Evolutionary conservation across 2,888 invertebrate genomes (phyloP).

Genomic region (Bellardia bayeri): DNA sequence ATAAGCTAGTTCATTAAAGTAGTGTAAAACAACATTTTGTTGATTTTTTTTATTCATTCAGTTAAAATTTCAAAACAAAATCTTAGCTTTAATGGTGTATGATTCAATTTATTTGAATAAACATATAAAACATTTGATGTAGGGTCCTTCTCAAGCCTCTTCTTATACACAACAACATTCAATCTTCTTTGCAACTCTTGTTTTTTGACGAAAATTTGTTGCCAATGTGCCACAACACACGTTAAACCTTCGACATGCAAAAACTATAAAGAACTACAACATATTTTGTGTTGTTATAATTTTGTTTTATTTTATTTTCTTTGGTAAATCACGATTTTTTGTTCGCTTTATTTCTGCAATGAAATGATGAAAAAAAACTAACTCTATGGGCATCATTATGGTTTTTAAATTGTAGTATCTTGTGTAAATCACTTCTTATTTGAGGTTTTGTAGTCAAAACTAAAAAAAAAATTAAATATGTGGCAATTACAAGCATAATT

Average conservation of each 20-base stretch:
- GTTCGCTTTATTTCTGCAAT: constrained; percentile 46
- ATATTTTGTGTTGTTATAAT: constrained; percentile 55
- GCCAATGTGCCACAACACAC: constrained; percentile 63
- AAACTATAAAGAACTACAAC: constrained; percentile 29
- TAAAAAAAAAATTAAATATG: constrained; percentile 42
- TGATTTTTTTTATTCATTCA: too few species aligned
- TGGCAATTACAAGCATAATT: constrained; percentile 64
- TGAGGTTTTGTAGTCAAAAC: constrained; percentile 19
- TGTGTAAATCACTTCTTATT: constrained; percentile 65
- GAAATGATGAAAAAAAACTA: constrained; percentile 27
- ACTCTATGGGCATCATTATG: constrained; percentile 65
- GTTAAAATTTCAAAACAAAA: too few species aligned
- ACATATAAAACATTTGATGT: neutral
- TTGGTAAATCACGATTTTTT: constrained; percentile 66
- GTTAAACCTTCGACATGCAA: constrained; percentile 66
- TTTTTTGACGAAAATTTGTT: constrained; percentile 58
- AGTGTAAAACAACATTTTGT: too few species aligned
- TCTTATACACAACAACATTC: neutral
- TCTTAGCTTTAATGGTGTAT: too few species aligned
- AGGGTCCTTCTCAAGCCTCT: neutral
- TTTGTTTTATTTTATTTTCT: constrained; percentile 45
- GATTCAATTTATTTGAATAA: neutral
- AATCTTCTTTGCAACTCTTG: constrained; percentile 8
- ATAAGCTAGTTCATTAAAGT: too few species aligned
- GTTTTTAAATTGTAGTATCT: constrained; percentile 57